Evolutionary conservation across 2,113 vertebrate genomes (phyloP).

Genomic region (Apistogramma diplotaenia): DNA sequence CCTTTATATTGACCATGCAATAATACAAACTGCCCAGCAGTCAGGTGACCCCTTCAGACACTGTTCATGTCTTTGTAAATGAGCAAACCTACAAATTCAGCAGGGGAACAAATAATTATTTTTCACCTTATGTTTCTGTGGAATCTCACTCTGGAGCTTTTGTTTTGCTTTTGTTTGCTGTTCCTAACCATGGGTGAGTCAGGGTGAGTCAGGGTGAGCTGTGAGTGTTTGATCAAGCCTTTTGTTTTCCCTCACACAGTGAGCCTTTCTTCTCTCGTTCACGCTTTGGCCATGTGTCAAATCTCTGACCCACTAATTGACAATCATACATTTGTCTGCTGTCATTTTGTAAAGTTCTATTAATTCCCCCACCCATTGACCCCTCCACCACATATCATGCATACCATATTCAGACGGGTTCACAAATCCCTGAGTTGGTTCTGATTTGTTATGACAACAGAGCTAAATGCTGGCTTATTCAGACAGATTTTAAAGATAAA

Average conservation of each 20-base stretch:
- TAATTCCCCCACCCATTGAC: background rate
- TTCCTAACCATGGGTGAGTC: background rate
- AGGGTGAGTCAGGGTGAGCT: background rate
- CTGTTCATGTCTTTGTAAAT: too few species aligned
- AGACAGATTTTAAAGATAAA: background rate
- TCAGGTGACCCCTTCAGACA: too few species aligned
- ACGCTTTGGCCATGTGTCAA: slow-evolving; percentile 63
- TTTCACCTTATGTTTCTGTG: background rate
- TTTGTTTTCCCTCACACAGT: slow-evolving; percentile 71
- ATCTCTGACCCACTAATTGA: slow-evolving; percentile 67
- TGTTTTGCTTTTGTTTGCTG: background rate
- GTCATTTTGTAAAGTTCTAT: slow-evolving; percentile 54
- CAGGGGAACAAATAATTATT: too few species aligned
- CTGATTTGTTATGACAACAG: background rate
- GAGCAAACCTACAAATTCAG: too few species aligned
- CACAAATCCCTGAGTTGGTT: background rate
- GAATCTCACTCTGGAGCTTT: background rate
- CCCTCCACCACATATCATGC: background rate
- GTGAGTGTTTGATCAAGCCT: slow-evolving; percentile 43
- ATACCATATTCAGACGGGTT: background rate
- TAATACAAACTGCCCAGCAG: too few species aligned
- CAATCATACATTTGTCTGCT: slow-evolving; percentile 72
- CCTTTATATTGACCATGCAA: too few species aligned
- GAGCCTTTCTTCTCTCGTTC: slow-evolving; percentile 56
- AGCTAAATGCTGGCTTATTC: background rate